Base-by-base conservation (phyloP, 64 coral and sea anemone species). In the Astreopora myriophthalma region DNA sequence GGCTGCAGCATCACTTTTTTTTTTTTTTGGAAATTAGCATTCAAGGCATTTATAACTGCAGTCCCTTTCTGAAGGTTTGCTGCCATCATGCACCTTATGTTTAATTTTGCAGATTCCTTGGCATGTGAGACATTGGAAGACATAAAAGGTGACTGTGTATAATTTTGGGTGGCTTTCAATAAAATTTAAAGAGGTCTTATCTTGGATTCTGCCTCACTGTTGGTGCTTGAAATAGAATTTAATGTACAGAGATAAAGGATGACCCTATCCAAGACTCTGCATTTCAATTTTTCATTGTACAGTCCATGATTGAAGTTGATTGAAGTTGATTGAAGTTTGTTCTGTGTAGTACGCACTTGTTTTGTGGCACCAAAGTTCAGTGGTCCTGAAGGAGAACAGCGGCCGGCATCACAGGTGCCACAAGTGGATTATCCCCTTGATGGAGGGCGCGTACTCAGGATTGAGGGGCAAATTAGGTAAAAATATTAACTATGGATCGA, bases 111-210 rank as follows among this genome's bases (percentile, higher is more conserved):
- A 96, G 95, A 81, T 80, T 86, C 95, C 61, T 63, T 96, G 6
- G 44, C 44, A 76, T 65, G 79, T 34, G 37, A 73, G 23, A 79
- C 95, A 74, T 84, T 98, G 33, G 96, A 98, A 77, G 96, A 98
- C 60, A 98, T 98, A 36, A 98, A 98, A 98, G 96, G 96, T 98
- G n/a, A n/a, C n/a, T n/a, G n/a, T n/a, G n/a, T n/a, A n/a, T n/a
- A n/a, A n/a, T n/a, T n/a, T n/a, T n/a, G 86, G 30, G 24, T 28
- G 14, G 9, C 12, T 44, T 31, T 48, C 16, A 55, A 14, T 19
- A 14, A 55, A 8, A n/a, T n/a, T 55, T 16, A 14, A 44, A 55
- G 10, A 8, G 12, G 8, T 17, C n/a, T n/a, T n/a, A n/a, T n/a
- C n/a, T n/a, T n/a, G n/a, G n/a, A n/a, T n/a, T n/a, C n/a, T n/a